Base-by-base conservation (phyloP, 2,888 invertebrate species). In the Lasioglossum calceatum region DNA sequence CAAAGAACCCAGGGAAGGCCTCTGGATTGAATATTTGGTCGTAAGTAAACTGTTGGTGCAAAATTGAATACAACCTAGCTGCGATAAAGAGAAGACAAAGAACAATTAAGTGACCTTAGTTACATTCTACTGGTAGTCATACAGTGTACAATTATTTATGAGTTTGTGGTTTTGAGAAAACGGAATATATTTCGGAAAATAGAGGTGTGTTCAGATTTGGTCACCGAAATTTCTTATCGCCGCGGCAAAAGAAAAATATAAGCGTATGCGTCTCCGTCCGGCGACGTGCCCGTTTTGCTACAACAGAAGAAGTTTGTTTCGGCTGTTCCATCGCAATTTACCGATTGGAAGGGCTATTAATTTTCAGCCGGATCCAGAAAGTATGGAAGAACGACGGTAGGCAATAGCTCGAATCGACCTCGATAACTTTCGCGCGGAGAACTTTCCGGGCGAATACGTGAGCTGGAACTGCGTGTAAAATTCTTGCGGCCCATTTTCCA, bases 391-490 rank as follows among this genome's bases (percentile, higher is more conserved):
- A 83, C 81, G 79, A 80, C 75, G 85, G 79, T 44, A 72, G 74
- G 77, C 81, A 85, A 70, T 83, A 83, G 78, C 79, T 73, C 71
- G 50, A 79, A 74, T 82, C 87, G 83, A 85, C 80, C 85, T 74
- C 88, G 82, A 91, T 91, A 91, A 91, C 91, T 91, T 91, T 90
- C 79, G 67, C 70, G 78, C 50, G 70, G 67, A 82, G 67, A 83
- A 91, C 83, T 86, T 90, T 84, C 86, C 82, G 83, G 58, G 58
- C 81, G 87, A 90, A 88, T 89, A 91, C 87, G 89, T 88, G 89
- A 89, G 88, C 84, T 87, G 89, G 84, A 91, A 90, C 91, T 88
- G 90, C 86, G 87, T 86, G 91, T 89, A 91, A 91, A 91, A 91
- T 89, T 89, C 91, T 90, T 85, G 83, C 85, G 87, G 84, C 86